A percentile compares a stretch with the other conserved stretches of the same genome.
These are phyloP conservation scores for Mormyrops boulengeri DNA, from an alignment of 2,797 vertebrate species.

Conservation along the genomic window DNA sequence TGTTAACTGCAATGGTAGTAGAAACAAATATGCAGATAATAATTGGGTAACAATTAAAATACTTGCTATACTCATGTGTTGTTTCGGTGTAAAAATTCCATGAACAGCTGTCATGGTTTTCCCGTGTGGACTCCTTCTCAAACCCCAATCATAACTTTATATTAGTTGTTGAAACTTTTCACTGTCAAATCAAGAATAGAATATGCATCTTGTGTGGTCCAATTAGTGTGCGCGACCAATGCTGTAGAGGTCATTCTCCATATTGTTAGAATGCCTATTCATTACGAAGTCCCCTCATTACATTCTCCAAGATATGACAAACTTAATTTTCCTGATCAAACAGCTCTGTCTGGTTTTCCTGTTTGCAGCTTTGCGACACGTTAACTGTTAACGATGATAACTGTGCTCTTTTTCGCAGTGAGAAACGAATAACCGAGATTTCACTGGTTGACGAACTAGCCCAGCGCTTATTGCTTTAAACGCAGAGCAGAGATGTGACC, in stretches of 20 bases:
- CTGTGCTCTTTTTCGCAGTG: background rate
- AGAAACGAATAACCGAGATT: background rate
- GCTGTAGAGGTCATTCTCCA: background rate
- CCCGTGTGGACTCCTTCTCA: background rate
- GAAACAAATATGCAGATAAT: background rate
- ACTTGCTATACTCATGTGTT: background rate
- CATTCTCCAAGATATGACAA: background rate
- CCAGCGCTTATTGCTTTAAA: background rate
- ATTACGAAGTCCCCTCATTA: background rate
- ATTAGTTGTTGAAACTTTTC: background rate
- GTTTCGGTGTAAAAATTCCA: background rate
- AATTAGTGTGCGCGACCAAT: background rate
- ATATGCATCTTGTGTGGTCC: background rate
- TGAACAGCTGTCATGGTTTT: background rate
- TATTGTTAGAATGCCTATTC: background rate
- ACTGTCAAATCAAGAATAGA: background rate
- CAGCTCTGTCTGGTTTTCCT: background rate
- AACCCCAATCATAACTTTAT: background rate
- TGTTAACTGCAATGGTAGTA: background rate
- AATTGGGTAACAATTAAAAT: background rate
- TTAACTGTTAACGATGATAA: background rate
- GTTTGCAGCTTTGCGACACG: background rate
- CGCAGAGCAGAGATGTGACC: background rate
- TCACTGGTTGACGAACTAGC: background rate
- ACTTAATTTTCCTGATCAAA: background rate